A percentile compares a stretch with the other conserved stretches of the same genome.
Evolutionary conservation across 2,113 vertebrate species (phyloP).

Genomic region (Phoenicopterus ruber): DNA sequence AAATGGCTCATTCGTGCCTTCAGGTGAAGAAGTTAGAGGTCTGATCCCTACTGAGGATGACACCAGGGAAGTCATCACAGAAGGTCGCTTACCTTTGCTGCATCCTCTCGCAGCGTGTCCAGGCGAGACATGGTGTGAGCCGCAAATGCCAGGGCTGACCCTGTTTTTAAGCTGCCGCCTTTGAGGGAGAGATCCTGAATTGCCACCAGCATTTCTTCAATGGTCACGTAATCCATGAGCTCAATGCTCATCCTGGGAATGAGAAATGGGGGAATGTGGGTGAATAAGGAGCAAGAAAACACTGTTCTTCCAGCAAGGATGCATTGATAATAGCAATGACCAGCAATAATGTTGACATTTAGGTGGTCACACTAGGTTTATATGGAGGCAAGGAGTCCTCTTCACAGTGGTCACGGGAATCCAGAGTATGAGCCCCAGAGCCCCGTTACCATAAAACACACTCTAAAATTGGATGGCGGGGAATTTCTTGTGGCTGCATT

Average conservation of each 20-base stretch:
- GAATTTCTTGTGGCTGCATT: background rate
- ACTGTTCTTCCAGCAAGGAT: background rate
- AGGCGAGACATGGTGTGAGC: conserved; percentile 71
- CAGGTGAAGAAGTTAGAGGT: background rate
- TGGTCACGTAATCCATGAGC: conserved; percentile 76
- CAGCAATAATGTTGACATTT: fast-evolving
- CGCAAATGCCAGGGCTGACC: conserved; percentile 77
- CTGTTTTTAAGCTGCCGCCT: conserved; percentile 74
- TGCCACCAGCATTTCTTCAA: conserved; percentile 72
- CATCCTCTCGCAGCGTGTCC: conserved; percentile 68
- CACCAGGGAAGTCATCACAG: too few species aligned
- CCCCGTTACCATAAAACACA: fast-evolving
- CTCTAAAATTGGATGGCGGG: background rate
- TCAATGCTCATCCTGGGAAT: conserved; percentile 79
- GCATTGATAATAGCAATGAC: background rate
- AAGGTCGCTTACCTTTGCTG: conserved; percentile 76
- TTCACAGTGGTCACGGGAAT: background rate
- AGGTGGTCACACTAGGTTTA: background rate
- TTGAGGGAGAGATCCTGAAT: conserved; percentile 71
- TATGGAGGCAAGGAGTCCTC: background rate
- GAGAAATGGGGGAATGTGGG: background rate
- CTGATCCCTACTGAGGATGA: background rate
- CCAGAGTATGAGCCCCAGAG: background rate
- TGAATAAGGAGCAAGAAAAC: background rate
- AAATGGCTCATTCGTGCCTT: background rate